phyloP scores from a whole-genome alignment of 2,888 invertebrate species.

The Leptarthrus brevirostris region DNA sequence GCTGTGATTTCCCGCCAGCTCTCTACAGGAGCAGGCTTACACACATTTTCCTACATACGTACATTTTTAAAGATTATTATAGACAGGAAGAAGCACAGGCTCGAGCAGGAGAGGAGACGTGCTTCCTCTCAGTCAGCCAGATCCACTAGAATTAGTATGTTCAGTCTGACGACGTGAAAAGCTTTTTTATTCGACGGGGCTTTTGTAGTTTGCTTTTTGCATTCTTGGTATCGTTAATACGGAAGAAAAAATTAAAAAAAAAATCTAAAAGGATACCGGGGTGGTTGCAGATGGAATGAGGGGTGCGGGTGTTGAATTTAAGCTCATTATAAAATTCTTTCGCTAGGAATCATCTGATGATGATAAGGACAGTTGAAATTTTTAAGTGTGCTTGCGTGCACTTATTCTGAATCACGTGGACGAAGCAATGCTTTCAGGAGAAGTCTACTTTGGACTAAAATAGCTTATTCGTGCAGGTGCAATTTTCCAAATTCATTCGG shows the following conservation, averaged over 20 bases:
- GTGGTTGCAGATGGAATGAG: background rate
- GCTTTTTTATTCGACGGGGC: conserved; percentile 37
- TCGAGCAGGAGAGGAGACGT: conserved; percentile 22
- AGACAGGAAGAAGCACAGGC: conserved; percentile 38
- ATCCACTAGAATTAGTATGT: conserved; percentile 45
- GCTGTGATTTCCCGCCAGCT: conserved; percentile 33
- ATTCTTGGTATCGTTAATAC: conserved; percentile 44
- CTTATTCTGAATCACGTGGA: conserved; percentile 31
- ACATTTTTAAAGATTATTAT: conserved; percentile 43
- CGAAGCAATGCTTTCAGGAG: background rate
- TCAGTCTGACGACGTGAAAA: conserved; percentile 45
- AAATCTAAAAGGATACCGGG: conserved; percentile 27
- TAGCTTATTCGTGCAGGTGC: conserved; percentile 12
- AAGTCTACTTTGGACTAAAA: conserved; percentile 6
- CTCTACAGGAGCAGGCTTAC: conserved; percentile 1
- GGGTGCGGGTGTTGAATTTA: conserved; percentile 35
- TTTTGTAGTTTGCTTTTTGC: conserved; percentile 48
- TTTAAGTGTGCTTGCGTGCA: conserved; percentile 46
- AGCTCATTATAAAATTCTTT: conserved; percentile 50
- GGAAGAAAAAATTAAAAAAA: conserved; percentile 16
- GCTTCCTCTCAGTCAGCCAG: conserved; percentile 29
- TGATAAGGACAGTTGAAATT: conserved; percentile 40
- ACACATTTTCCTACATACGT: conserved; percentile 26
- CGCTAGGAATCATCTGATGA: conserved; percentile 46
- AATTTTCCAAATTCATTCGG: conserved; percentile 30